Base-by-base conservation (phyloP, 2,797 vertebrate genomes). In the Cetoscarus ocellatus region DNA sequence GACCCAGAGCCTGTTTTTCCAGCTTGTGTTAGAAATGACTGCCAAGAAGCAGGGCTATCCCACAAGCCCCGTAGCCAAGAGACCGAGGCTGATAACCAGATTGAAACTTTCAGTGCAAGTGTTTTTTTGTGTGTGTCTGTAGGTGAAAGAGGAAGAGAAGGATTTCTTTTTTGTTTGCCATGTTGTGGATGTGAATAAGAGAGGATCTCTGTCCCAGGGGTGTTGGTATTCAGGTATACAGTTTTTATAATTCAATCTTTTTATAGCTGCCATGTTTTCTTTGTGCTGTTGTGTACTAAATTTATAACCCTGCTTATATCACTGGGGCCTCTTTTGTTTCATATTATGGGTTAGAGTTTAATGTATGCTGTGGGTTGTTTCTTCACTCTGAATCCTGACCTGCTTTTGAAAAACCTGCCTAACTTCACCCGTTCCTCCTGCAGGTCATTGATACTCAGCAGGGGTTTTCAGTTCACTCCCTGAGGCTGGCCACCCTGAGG, bases 11-110 rank as follows among this genome's bases (percentile, higher is more conserved):
- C 69, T 90, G 87, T 89, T 90, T 90, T 87, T 91, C 84, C 78
- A 81, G 85, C 86, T 90, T 77, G 79, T 75, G 83, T 84, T 89
- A 84, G 79, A 91, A 88, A 86, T 51, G 83, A 75, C 88, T 93
- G 91, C 93, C 92, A 92, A 92, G 87, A 85, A 80, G 75, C 70
- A 87, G 86, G 92, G 93, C 81, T 93, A 86, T 93, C 92, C 94
- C 94, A 91, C 78, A 90, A 89, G 90, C 93, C 93, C 93, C 88
- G 90, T 85, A 92, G 94, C 94, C 88, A 88, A 84, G 82, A 91
- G 85, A 91, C 84, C 8, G 51, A 59, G 13, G 44, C 38, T 89
- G 92, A 94, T 83, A 91, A 85, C 88, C 77, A 93, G 84, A 92
- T 90, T 93, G 89, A 91, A 79, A 77, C 88, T 92, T 86, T 79